These are phyloP conservation scores for Trimorus sp. DNA, from an alignment of 2,888 invertebrate species.

Conservation along the genomic window DNA sequence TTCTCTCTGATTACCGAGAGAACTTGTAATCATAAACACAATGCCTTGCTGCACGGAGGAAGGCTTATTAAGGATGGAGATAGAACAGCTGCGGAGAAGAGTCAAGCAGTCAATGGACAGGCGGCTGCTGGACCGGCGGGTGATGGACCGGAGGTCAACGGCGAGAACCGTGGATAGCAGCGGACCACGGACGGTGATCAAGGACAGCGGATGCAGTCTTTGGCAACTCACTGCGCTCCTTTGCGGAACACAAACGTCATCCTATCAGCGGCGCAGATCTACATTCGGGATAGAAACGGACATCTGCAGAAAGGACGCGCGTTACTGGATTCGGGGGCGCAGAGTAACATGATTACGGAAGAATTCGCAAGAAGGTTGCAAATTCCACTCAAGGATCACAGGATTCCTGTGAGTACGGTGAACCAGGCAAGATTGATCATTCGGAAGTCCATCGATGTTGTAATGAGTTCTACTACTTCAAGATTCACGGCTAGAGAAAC, in stretches of 20 bases:
- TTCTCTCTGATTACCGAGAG: too few relatives aligned
- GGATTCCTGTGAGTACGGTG: neutral
- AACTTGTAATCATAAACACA: neutral
- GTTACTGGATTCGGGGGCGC: conserved; percentile 10
- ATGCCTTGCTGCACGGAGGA: conserved; percentile 7
- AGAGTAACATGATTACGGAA: conserved; percentile 17
- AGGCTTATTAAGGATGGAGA: neutral
- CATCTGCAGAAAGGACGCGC: conserved; percentile 9
- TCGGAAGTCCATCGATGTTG: conserved; percentile 16
- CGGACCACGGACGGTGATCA: neutral
- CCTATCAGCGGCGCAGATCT: neutral
- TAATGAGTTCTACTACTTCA: neutral
- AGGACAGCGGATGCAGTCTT: conserved; percentile 1
- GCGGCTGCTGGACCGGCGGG: too few relatives aligned
- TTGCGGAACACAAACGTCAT: neutral
- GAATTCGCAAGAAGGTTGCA: conserved; percentile 7
- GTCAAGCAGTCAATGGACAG: too few relatives aligned
- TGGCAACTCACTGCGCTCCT: conserved; percentile 6
- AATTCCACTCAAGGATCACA: neutral
- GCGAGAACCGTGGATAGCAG: too few relatives aligned
- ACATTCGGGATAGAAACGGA: conserved; percentile 3
- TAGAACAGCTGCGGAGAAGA: neutral
- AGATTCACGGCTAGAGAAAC: conserved; percentile 10
- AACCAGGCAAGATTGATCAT: neutral
- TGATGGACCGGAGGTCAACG: neutral